Evolutionary conservation across 2,888 invertebrate species (phyloP), one percentile per base, ranked within the genome.

Genomic region (Adineta ricciae): DNA sequence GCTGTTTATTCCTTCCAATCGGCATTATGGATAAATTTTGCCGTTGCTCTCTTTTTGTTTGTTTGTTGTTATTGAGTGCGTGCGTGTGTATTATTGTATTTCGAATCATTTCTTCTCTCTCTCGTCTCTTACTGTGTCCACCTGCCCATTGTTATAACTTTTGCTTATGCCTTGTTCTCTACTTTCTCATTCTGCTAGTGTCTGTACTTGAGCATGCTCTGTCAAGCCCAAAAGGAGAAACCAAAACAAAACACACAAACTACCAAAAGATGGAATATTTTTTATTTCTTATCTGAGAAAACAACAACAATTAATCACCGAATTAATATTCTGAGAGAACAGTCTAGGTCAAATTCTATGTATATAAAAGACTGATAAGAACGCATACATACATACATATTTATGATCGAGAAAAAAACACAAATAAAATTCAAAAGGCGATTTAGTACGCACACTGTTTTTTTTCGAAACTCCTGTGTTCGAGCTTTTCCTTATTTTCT

Each of bases 261-360:
- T 16, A 64, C n/a, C n/a, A 32, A 64, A 64, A 64, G 64, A 64
- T 64, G 27, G 14, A 32, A 64, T 64, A 11, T 36, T 64, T 64
- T 64, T 36, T 64, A 64, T 64, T 64, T 64, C 27, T 36, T 64
- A 32, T 64, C 32, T 64, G 32, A 64, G 5, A 64, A 64, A 64
- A 64, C 19, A 64, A 19, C 19, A 36, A 27, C 32, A 64, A 64
- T 21, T 46, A 46, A 46, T 32, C 64, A 64, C 32, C 64, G 64
- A 64, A 16, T 36, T 46, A 32, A 64, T 19, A 64, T 32, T 19
- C 5, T 32, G 64, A 64, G 64, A 64, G 64, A 64, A 64, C 64
- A 64, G 64, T 64, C 64, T 64, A 64, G 64, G 64, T 64, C 36
- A 64, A 46, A 64, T 64, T 64, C 32, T 64, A 64, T 64, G 64